Base-by-base conservation (phyloP, 2,113 vertebrate genomes). In the Numenius arquata region DNA sequence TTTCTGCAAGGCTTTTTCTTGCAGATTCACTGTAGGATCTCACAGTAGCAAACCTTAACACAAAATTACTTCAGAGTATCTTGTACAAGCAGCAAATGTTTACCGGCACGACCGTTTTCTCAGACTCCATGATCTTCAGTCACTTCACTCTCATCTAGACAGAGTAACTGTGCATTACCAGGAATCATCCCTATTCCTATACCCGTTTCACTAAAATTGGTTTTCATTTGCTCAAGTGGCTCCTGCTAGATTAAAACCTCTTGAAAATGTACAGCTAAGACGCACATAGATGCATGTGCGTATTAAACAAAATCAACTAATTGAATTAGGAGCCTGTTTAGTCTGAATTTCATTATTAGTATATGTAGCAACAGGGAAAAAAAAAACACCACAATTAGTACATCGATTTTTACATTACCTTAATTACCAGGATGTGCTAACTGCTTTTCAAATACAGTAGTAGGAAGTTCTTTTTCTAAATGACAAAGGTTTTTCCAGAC, bases 221-320 rank as follows among this genome's bases (percentile, higher is more conserved):
- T 73, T 95, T 96, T 95, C 76, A 41, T 91, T 84, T 74, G 38
- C 41, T 67, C 40, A 59, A 47, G 61, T 78, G 80, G 61, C 45
- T 90, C n/a, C 61, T 61, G 40, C 65, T 84, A 65, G 47, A 29
- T 78, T 53, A 83, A 83, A 94, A 61, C 18, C 11, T 72, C 72
- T 85, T 76, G 41, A 75, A 78, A 90, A 29, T 1, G 0, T 38
- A 66, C 62, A 94, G 41, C n/a, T 92, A 89, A 94, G 63, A 72
- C 12, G 58, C 88, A 67, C 67, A 45, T 12, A 53, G 75, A 91
- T 85, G 56, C 55, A 74, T n/a, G n/a, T n/a, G n/a, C n/a, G n/a
- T n/a, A n/a, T n/a, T n/a, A n/a, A n/a, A n/a, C n/a, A n/a, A 96
- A 94, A 94, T 43, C 38, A 92, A 78, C 73, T 90, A 74, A 80